Conservation (phyloP, 2,888 invertebrate genomes). For the Hartigia nigra region DNA sequence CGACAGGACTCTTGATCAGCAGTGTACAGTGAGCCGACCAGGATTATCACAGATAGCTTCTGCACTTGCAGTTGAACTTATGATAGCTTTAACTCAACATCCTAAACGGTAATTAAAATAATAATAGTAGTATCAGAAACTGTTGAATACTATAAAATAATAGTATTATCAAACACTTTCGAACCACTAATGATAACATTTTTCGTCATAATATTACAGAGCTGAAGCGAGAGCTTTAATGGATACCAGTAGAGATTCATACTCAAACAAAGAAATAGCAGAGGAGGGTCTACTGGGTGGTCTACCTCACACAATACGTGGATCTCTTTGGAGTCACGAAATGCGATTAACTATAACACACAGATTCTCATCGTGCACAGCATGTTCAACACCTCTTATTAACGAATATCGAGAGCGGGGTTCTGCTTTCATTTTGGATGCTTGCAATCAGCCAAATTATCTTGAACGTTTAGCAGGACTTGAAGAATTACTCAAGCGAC, state of each 20-base stretch:
- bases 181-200: background rate
- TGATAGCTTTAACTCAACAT: constrained; percentile 89
- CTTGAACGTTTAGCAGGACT: constrained; percentile 76
- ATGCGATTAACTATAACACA: constrained; percentile 86
- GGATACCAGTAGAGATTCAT: constrained; percentile 67
- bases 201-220: constrained; percentile 31
- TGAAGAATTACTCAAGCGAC: constrained; percentile 57
- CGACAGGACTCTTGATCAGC: constrained; percentile 95
- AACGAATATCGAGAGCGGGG: constrained; percentile 63
- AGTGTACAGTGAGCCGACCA: constrained; percentile 97
- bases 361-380: constrained; percentile 91
- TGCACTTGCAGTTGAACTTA: constrained; percentile 90
- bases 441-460: constrained; percentile 71
- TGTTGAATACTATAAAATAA: constrained; percentile 4
- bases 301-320: constrained; percentile 93
- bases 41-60: constrained; percentile 92
- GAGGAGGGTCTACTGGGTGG: constrained; percentile 80
- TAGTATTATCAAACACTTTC: background rate
- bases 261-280: constrained; percentile 57
- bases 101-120: constrained; percentile 71
- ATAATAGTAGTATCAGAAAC: background rate
- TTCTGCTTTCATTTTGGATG: constrained; percentile 70
- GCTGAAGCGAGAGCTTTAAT: constrained; percentile 56
- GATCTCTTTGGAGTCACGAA: constrained; percentile 86
- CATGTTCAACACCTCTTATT: constrained; percentile 77